A percentile compares a stretch with the other conserved stretches of the same genome.
phyloP scores from a whole-genome alignment of 2,113 vertebrate species.

The Parotia lawesii region DNA sequence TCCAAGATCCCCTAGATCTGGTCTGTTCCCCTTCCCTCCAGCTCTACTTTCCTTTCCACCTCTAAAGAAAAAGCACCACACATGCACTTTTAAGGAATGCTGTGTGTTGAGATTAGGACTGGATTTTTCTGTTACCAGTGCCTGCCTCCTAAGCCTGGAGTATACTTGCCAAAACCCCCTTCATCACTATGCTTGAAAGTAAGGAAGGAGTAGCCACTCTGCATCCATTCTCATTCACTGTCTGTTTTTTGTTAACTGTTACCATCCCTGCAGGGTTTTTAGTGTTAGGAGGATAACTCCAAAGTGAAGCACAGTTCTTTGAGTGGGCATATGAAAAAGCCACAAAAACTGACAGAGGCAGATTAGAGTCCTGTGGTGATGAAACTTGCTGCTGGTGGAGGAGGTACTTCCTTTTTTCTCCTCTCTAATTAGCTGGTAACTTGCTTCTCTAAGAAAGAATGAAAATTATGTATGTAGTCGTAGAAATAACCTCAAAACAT shows the following conservation, averaged over 20 bases:
- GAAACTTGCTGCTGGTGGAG: neutral
- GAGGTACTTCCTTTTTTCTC: neutral
- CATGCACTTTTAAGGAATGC: neutral
- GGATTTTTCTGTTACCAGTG: neutral
- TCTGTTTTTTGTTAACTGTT: neutral
- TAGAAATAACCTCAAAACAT: neutral
- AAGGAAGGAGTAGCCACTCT: neutral
- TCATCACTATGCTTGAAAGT: neutral
- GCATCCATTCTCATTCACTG: constrained; percentile 5
- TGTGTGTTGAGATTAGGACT: neutral
- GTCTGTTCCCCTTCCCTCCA: neutral
- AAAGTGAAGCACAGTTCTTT: neutral
- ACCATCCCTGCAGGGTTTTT: neutral
- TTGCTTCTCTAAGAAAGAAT: constrained; percentile 6
- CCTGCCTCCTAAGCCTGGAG: neutral
- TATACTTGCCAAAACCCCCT: neutral
- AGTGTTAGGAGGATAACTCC: neutral
- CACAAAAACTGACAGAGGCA: neutral
- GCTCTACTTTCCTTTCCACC: neutral
- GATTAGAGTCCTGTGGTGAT: neutral
- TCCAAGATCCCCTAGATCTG: neutral
- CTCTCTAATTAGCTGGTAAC: constrained; percentile 18
- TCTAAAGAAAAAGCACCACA: neutral
- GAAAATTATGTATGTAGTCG: neutral
- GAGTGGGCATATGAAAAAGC: neutral